Percentiles rank a stretch among this genome's conserved stretches.
These are phyloP conservation scores for Acrobasis repandana DNA, from an alignment of 2,888 invertebrate genomes.

Conservation along the genomic window DNA sequence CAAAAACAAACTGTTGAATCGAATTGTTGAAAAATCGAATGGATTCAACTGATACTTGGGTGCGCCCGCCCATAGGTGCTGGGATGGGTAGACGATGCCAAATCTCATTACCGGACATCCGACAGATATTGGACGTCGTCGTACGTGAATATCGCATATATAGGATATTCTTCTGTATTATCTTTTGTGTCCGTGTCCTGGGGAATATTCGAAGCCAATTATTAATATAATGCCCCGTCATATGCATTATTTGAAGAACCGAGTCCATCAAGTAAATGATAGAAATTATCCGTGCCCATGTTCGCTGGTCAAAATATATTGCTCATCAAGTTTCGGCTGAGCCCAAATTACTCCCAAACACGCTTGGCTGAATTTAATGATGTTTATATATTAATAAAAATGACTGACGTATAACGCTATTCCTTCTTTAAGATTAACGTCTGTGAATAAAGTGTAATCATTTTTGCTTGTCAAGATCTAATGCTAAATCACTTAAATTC, in stretches of 20 bases:
- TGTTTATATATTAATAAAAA: conserved; percentile 15
- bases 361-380: conserved; percentile 32
- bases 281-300: conserved; percentile 56
- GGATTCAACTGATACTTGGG: no score
- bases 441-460: not conserved
- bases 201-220: conserved; percentile 58
- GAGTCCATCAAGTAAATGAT: conserved; percentile 67
- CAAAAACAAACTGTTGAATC: no score
- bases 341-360: conserved; percentile 46
- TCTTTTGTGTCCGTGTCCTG: conserved; percentile 40
- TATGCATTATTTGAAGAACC: conserved; percentile 64
- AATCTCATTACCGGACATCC: no score
- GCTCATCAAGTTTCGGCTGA: conserved; percentile 44
- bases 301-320: conserved; percentile 38
- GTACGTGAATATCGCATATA: no score
- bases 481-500: no score
- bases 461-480: no score
- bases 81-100: no score
- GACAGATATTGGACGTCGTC: no score
- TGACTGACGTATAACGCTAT: conserved; percentile 17
- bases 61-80: no score
- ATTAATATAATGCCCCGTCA: conserved; percentile 57
- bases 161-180: not conserved
- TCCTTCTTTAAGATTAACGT: not conserved
- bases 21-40: no score